Evolutionary conservation across 2,888 invertebrate genomes (phyloP), one percentile per base, ranked within the genome.

Genomic region (Lepidonotus clava): DNA sequence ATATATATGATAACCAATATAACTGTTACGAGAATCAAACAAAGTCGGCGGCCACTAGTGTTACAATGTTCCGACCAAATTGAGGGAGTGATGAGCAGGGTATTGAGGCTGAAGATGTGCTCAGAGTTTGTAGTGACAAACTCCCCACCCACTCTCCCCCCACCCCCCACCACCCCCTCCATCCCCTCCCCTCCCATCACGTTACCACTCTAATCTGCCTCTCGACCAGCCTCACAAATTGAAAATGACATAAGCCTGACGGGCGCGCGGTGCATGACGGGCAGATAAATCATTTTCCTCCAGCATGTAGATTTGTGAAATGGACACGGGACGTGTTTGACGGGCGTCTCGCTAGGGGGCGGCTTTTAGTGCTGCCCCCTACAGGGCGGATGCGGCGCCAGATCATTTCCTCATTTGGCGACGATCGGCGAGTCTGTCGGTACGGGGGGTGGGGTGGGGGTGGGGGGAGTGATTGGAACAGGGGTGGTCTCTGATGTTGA

Each of bases 221-320:
- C 67, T 67, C 24, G 28, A 18, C n/a, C n/a, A 67, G 36, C 34
- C 32, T 1, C 5, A 34, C 38, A 76, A 76, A 76, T 76, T 76
- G 76, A 76, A 76, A 76, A 5, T 76, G 76, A 76, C 76, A 76
- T 28, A 76, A 1, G 36, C 6, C 76, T 76, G 76, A 76, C 76
- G 76, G 36, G 21, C 38, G n/a, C 34, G 21, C 51, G 21, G 21
- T 51, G 11, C 32, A 36, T 38, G 24, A 5, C n/a, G 76, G 36
- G 24, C 76, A n/a, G 28, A 28, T 14, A 38, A 38, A 76, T 38
- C 76, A 76, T 21, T 11, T 14, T 34, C 6, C 21, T 18, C 21
- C 6, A n/a, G 61, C 28, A n/a, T 6, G 61, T 21, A 51, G 51
- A 51, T 51, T 51, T 51, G 14, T 51, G 51, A 51, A 51, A 51